phyloP scores from a whole-genome alignment of 2,888 invertebrate species.

The Zhengitettix transpicula region DNA sequence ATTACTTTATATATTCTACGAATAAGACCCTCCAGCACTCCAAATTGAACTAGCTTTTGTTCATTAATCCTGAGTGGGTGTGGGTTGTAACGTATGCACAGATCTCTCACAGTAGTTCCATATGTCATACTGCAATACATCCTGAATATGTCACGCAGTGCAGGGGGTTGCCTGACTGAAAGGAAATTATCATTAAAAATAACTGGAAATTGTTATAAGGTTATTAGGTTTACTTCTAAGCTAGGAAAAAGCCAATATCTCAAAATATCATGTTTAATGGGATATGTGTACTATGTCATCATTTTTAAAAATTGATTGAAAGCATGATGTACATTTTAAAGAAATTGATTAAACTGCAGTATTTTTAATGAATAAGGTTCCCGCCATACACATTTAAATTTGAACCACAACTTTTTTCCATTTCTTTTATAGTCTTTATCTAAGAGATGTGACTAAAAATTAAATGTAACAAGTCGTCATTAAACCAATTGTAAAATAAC shows the following conservation, averaged over 20 bases:
- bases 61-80: slow-evolving; percentile 60
- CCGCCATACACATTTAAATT: too few species aligned
- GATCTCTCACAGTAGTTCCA: slow-evolving; percentile 57
- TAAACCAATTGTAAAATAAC: too few species aligned
- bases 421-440: not conserved
- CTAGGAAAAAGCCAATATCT: too few species aligned
- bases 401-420: not conserved
- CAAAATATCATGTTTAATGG: too few species aligned
- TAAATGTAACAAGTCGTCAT: too few species aligned
- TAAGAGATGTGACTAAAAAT: not conserved
- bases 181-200: slow-evolving; percentile 7
- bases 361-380: too few species aligned
- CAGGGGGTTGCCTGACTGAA: slow-evolving; percentile 45
- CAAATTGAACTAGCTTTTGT: slow-evolving; percentile 70
- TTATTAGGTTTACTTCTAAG: too few species aligned
- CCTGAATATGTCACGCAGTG: slow-evolving; percentile 51
- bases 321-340: too few species aligned
- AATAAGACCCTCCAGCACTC: slow-evolving; percentile 69
- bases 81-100: slow-evolving; percentile 58
- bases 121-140: slow-evolving; percentile 63
- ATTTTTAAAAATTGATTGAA: too few species aligned
- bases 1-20: slow-evolving; percentile 58
- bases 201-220: not conserved
- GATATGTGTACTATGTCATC: too few species aligned
- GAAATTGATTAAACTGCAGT: too few species aligned